Base-by-base conservation (phyloP, 2,888 invertebrate genomes). In the Tachina lurida region DNA sequence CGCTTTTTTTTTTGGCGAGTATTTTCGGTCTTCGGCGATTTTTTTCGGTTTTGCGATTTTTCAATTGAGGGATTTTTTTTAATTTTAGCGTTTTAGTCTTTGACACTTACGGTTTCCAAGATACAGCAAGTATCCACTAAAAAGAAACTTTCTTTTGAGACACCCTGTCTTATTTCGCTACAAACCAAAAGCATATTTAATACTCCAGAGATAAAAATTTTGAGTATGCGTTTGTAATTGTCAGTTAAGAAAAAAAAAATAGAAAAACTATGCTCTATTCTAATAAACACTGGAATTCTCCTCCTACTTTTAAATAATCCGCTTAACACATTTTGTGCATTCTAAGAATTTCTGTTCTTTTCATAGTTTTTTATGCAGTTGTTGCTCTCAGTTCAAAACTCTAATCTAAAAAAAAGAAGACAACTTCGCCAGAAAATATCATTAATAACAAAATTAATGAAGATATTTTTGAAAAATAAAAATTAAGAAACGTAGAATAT, bases 391-490 rank as follows among this genome's bases (percentile, higher is more conserved):
- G 15, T 43, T 63, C 10, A 41, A 8, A 60, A 17, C 43, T 78
- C 17, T 60, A 70, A 60, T 75, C 15, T 75, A 13, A 22, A 31
- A 13, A 22, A 17, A 45, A 41, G 39, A 68, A 39, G 43, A 84
- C 88, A 84, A 70, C 47, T 68, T 88, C 90, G 15, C 56, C 54
- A 89, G 91, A 91, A 90, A 88, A 90, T 88, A 91, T 90, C 89
- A 90, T 90, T 90, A 89, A 90, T 90, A 90, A 90, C 88, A 87
- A 86, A 89, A 88, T 89, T 90, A 91, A 90, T 89, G 89, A 90
- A 90, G 89, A 89, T 87, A 88, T 89, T 90, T 90, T 90, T 71
- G 43, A 62, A 68, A 52, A 62, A 80, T 43, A 15, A 31, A 56
- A 62, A 56, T 31, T 4, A 49, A 68, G 39, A 47, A 22, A 56